Evolutionary conservation across 1,140 invertebrate species (phyloP).

Genomic region (Rhopalosiphum padi): DNA sequence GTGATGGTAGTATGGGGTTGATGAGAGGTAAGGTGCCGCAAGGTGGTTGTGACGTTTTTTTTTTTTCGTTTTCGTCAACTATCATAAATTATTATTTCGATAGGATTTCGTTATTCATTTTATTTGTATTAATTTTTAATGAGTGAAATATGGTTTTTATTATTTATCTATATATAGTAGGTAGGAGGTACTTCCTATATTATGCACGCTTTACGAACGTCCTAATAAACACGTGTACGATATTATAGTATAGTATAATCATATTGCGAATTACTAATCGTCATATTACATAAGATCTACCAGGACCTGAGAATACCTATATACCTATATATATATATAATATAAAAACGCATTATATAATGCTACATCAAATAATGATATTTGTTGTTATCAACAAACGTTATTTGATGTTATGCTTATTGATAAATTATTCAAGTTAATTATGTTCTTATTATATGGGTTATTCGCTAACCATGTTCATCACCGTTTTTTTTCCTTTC

Average conservation of each 20-base stretch:
- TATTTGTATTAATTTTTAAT: constrained; percentile 11
- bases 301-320: neutral
- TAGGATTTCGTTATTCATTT: neutral
- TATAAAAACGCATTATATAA: neutral
- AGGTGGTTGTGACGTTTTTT: constrained; percentile 6
- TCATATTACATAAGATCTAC: neutral
- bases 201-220: too few species aligned
- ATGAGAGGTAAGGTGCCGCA: neutral
- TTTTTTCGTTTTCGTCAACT: neutral
- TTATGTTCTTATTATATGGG: too few species aligned
- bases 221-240: neutral
- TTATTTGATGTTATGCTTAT: too few species aligned
- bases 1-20: too few species aligned
- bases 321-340: neutral
- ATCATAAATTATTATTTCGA: neutral
- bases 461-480: too few species aligned
- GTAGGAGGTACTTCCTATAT: too few species aligned
- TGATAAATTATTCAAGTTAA: too few species aligned
- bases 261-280: neutral
- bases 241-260: neutral
- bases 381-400: too few species aligned
- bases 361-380: too few species aligned
- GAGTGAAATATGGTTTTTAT: neutral
- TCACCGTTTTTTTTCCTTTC: too few species aligned
- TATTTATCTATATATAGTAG: neutral